A percentile compares a stretch with the other conserved stretches of the same genome.
These are phyloP conservation scores for Diplolepis rosae DNA, from an alignment of 2,888 invertebrate genomes.

Conservation along the genomic window DNA sequence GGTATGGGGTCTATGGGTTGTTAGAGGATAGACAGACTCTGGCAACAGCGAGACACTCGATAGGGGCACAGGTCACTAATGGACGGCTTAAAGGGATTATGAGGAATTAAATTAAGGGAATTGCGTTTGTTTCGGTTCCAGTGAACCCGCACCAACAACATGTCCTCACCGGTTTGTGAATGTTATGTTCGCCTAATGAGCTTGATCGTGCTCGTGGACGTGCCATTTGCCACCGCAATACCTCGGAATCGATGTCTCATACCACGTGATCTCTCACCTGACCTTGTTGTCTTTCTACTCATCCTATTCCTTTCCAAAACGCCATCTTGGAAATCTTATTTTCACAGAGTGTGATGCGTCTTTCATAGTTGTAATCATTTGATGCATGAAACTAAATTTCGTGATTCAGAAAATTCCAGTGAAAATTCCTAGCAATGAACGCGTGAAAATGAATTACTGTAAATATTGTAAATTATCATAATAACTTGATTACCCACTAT, in stretches of 20 bases:
- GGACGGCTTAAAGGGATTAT: conserved; percentile 66
- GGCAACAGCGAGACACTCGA: conserved; percentile 21
- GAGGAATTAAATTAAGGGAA: conserved; percentile 65
- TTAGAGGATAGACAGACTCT: conserved; percentile 16
- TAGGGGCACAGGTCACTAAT: conserved; percentile 56
- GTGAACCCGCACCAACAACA: conserved; percentile 26
- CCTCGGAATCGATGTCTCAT: neutral
- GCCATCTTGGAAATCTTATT: no score
- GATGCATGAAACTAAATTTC: no score
- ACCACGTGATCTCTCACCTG: conserved; percentile 16
- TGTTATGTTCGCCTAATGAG: conserved; percentile 54
- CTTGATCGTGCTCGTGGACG: conserved; percentile 32
- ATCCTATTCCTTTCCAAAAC: no score
- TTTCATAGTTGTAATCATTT: neutral
- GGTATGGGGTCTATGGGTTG: neutral
- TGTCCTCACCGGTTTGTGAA: conserved; percentile 14
- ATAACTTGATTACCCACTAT: no score
- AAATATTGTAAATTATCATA: no score
- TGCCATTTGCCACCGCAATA: neutral
- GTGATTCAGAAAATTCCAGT: no score
- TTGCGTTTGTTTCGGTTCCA: conserved; percentile 59
- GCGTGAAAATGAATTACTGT: no score
- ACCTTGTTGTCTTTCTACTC: neutral
- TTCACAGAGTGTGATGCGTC: no score
- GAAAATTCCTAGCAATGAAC: no score